These are phyloP conservation scores for Augiades crinisus DNA, from an alignment of 2,888 invertebrate species.

Conservation along the genomic window DNA sequence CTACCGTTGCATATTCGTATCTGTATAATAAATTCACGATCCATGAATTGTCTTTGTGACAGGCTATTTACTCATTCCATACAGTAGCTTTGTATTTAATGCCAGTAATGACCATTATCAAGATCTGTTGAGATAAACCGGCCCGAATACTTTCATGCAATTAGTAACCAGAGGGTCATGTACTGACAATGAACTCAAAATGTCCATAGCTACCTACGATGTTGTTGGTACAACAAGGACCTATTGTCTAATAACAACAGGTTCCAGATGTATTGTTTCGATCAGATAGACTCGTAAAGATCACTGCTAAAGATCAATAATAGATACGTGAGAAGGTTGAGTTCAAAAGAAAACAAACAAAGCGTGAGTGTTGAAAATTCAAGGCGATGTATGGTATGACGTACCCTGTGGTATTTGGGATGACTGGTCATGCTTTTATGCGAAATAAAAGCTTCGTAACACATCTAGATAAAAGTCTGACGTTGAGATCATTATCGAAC, in stretches of 20 bases:
- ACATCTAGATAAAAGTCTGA: conserved; percentile 39
- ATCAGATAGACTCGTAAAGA: conserved; percentile 28
- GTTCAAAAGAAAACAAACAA: conserved; percentile 32
- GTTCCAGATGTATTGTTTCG: conserved; percentile 32
- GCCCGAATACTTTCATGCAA: conserved; percentile 53
- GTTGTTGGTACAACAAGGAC: conserved; percentile 44
- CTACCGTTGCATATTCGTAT: conserved; percentile 46
- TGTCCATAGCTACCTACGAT: conserved; percentile 41
- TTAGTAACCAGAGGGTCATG: conserved; percentile 49
- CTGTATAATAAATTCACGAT: conserved; percentile 55
- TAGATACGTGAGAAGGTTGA: conserved; percentile 14
- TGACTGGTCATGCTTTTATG: conserved; percentile 21
- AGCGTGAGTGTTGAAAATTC: conserved; percentile 41
- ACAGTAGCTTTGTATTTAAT: conserved; percentile 36
- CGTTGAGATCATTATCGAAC: conserved; percentile 53
- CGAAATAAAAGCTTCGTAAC: conserved; percentile 30
- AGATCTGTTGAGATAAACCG: conserved; percentile 41
- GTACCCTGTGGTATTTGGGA: conserved; percentile 35
- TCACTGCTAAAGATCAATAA: conserved; percentile 28
- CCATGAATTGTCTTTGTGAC: conserved; percentile 60
- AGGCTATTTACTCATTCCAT: conserved; percentile 57
- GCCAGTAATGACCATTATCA: conserved; percentile 45
- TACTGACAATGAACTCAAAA: conserved; percentile 73
- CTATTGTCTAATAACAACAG: conserved; percentile 42
- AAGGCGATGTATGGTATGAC: conserved; percentile 46